A percentile compares a stretch with the other conserved stretches of the same genome.
Conservation (phyloP, 2,113 vertebrate genomes). For the Mastomys coucha region DNA sequence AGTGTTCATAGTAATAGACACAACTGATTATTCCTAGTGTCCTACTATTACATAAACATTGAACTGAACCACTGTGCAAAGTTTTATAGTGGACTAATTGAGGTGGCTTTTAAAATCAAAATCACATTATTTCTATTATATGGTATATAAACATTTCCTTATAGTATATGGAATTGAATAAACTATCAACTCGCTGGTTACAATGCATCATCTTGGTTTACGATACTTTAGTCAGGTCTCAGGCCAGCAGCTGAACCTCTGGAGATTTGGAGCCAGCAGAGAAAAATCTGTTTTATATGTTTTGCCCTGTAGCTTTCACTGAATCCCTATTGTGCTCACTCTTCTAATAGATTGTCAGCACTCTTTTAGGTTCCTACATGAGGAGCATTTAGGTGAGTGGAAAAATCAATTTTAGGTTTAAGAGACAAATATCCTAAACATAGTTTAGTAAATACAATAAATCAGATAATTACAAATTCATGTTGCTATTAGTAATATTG, state of each 20-base stretch:
- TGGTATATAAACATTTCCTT: not conserved
- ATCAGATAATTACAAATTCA: not conserved
- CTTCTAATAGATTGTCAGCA: not conserved
- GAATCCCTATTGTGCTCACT: not conserved
- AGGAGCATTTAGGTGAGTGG: not conserved
- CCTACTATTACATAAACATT: not conserved
- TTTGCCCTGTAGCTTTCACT: not conserved
- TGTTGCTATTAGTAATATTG: not conserved
- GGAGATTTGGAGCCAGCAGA: not conserved
- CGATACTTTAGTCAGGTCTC: not conserved
- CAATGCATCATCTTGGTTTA: constrained; percentile 13
- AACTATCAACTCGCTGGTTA: not conserved
- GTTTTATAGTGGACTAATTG: not conserved
- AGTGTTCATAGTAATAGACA: not conserved
- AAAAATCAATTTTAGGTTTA: not conserved
- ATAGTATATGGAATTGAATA: constrained; percentile 1
- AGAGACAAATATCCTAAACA: not conserved
- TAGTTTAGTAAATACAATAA: not conserved
- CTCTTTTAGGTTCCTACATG: not conserved
- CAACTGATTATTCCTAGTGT: not conserved
- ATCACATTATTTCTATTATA: not conserved
- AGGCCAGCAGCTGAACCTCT: not conserved
- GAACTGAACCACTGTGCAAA: not conserved
- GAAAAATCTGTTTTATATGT: not conserved
- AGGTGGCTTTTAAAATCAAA: constrained; percentile 17